Evolutionary conservation across 2,797 vertebrate species (phyloP).

Genomic region (Vespertilio murinus): DNA sequence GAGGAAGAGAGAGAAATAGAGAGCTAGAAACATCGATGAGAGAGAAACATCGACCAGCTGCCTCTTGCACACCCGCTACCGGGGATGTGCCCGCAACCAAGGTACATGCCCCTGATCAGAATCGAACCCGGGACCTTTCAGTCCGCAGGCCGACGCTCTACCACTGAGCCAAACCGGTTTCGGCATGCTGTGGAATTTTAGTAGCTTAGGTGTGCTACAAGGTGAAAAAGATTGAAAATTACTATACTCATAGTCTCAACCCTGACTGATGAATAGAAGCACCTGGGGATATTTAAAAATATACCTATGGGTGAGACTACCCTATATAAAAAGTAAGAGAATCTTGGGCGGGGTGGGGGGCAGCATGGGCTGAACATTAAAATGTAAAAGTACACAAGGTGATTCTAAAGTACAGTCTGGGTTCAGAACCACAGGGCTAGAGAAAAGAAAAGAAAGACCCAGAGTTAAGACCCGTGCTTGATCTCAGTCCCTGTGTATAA

Average conservation of each 20-base stretch:
- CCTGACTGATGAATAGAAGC: not conserved
- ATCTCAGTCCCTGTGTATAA: slow-evolving; percentile 14
- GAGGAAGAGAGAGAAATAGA: too few relatives aligned
- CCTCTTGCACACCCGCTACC: too few relatives aligned
- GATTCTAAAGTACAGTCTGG: not conserved
- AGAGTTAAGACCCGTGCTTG: not conserved
- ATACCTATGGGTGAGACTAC: not conserved
- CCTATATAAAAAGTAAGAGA: slow-evolving; percentile 29
- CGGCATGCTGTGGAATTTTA: not conserved
- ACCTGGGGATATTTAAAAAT: not conserved
- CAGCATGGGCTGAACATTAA: not conserved
- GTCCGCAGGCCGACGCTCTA: too few relatives aligned
- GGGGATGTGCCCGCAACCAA: too few relatives aligned
- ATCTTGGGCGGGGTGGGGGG: not conserved
- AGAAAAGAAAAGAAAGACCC: not conserved
- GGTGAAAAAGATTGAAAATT: not conserved
- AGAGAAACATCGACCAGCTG: too few relatives aligned
- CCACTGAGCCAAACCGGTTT: too few relatives aligned
- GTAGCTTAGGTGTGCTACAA: not conserved
- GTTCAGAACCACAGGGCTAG: not conserved
- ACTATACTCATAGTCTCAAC: not conserved
- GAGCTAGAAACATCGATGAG: too few relatives aligned
- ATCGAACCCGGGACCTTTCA: too few relatives aligned
- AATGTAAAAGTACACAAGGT: not conserved
- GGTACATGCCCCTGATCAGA: too few relatives aligned